These are phyloP conservation scores for Cherax destructor DNA, from an alignment of 1,140 invertebrate genomes.

Conservation along the genomic window DNA sequence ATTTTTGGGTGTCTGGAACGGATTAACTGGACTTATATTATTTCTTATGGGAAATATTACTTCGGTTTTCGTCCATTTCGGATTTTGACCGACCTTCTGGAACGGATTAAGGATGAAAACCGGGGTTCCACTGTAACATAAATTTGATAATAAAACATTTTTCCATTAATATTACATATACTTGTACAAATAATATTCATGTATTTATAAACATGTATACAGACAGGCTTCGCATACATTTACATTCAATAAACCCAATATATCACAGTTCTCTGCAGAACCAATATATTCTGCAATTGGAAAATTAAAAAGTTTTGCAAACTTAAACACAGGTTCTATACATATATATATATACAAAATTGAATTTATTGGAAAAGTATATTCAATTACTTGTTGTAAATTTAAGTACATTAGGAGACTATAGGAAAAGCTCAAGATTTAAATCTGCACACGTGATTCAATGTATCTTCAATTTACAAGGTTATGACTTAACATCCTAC, in stretches of 20 bases:
- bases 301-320: not conserved
- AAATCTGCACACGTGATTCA: too few species aligned
- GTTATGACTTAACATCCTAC: too few species aligned
- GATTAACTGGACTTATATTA: too few species aligned
- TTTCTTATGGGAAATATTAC: too few species aligned
- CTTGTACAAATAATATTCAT: constrained; percentile 15
- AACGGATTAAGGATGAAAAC: too few species aligned
- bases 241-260: not conserved
- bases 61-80: too few species aligned
- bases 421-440: not conserved
- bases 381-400: not conserved
- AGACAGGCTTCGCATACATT: not conserved
- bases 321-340: not conserved
- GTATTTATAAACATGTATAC: not conserved
- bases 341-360: not conserved
- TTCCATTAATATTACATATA: constrained; percentile 3
- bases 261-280: constrained; percentile 4
- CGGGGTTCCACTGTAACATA: too few species aligned
- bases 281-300: not conserved
- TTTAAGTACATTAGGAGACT: not conserved
- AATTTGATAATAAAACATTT: not conserved
- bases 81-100: too few species aligned
- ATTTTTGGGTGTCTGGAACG: too few species aligned
- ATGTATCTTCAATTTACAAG: too few species aligned
- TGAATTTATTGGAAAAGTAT: not conserved